These are phyloP conservation scores for Rugalucina vietnamica DNA, from an alignment of 2,888 invertebrate genomes.

Conservation along the genomic window DNA sequence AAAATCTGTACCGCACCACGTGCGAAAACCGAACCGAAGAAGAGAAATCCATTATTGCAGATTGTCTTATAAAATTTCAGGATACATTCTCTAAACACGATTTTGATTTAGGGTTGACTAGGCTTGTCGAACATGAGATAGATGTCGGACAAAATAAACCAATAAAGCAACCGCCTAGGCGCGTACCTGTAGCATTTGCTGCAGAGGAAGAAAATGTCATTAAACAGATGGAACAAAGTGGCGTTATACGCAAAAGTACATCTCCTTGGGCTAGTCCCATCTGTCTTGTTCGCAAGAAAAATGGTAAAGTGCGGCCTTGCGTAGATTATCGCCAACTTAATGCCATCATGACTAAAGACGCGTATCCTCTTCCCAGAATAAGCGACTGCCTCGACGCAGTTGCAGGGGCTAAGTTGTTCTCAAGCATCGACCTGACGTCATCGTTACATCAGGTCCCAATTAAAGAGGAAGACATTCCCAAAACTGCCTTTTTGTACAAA, in stretches of 20 bases:
- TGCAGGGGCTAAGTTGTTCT: background rate
- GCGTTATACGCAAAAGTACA: background rate
- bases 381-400: background rate
- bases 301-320: background rate
- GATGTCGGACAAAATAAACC: background rate
- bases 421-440: background rate
- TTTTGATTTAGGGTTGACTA: background rate
- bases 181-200: background rate
- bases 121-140: background rate
- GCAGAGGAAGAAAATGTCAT: background rate
- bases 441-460: background rate
- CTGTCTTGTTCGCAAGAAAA: background rate
- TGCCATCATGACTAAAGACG: background rate
- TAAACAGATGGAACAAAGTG: background rate
- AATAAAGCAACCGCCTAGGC: background rate
- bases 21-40: too few relatives aligned
- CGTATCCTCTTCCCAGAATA: too few relatives aligned
- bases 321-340: background rate
- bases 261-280: background rate
- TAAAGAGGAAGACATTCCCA: background rate
- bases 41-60: too few relatives aligned
- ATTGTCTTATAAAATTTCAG: too few relatives aligned
- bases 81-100: background rate
- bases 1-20: too few relatives aligned
- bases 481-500: conserved; percentile 39